Conservation (phyloP, 2,797 vertebrate genomes). For the Chrysocyon brachyurus region DNA sequence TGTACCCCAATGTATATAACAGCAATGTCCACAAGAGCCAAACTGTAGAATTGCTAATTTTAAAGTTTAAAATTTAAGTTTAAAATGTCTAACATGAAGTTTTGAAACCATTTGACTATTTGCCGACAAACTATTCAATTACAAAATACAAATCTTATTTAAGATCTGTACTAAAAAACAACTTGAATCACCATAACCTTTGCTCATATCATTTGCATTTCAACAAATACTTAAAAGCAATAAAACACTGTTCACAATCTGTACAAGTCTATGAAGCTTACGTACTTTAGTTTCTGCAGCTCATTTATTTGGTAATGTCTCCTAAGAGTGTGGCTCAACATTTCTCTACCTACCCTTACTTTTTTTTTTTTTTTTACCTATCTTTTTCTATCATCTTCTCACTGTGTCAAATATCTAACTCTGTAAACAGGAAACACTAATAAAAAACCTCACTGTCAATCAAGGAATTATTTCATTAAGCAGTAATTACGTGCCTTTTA, state of each 20-base stretch:
- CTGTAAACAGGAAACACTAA: background rate
- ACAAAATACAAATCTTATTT: background rate
- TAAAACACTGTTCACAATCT: background rate
- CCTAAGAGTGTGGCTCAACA: background rate
- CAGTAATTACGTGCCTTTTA: background rate
- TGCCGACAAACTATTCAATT: background rate
- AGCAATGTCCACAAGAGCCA: background rate
- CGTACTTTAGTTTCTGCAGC: background rate
- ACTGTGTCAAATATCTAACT: background rate
- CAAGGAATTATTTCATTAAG: background rate
- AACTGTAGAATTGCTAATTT: background rate
- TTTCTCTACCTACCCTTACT: background rate
- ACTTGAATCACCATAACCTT: background rate
- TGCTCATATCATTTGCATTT: background rate
- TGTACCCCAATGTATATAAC: background rate
- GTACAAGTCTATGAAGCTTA: background rate
- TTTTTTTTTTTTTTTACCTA: background rate
- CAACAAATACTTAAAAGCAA: background rate
- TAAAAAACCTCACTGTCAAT: background rate
- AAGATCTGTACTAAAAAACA: conserved; percentile 31
- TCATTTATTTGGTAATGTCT: background rate
- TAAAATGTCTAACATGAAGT: background rate
- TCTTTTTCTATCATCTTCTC: background rate
- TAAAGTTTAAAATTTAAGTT: background rate
- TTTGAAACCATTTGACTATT: background rate